Conservation (phyloP, 2,113 vertebrate species). For the Sisor rabdophorus region DNA sequence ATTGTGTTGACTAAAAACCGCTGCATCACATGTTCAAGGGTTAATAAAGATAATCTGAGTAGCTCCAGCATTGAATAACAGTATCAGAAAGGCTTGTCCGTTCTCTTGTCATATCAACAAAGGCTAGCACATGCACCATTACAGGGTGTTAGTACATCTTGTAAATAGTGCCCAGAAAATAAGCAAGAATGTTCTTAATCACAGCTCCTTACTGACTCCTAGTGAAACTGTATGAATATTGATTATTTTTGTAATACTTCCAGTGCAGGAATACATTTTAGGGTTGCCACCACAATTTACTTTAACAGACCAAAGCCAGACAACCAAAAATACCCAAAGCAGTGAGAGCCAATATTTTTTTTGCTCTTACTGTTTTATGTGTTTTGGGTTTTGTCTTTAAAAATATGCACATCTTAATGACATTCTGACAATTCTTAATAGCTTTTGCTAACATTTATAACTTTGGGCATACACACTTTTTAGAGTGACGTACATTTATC, state of each 20-base stretch:
- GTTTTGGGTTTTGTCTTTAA: too few relatives aligned
- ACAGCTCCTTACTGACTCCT: constrained; percentile 40
- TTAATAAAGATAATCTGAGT: neutral
- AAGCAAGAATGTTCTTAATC: constrained; percentile 1
- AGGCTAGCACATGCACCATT: constrained; percentile 35
- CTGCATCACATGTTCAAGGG: constrained; percentile 1
- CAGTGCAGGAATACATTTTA: neutral
- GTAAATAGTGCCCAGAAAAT: constrained; percentile 17
- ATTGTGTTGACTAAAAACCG: constrained; percentile 3
- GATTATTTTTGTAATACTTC: neutral
- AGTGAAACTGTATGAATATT: constrained; percentile 39
- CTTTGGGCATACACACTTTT: too few relatives aligned
- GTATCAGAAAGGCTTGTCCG: constrained; percentile 7
- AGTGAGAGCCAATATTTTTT: too few relatives aligned
- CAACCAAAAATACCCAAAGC: neutral
- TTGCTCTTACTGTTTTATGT: too few relatives aligned
- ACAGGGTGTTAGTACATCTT: neutral
- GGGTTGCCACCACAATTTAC: neutral
- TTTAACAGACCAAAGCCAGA: neutral
- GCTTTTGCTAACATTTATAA: too few relatives aligned
- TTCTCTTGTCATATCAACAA: neutral
- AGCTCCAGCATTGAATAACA: constrained; percentile 24
- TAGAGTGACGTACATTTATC: too few relatives aligned
- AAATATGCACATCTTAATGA: too few relatives aligned
- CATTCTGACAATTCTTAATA: too few relatives aligned